Percentiles rank a stretch among this genome's conserved stretches.
Conservation (phyloP, 2,797 vertebrate genomes). For the Rhinogobio ventralis region DNA sequence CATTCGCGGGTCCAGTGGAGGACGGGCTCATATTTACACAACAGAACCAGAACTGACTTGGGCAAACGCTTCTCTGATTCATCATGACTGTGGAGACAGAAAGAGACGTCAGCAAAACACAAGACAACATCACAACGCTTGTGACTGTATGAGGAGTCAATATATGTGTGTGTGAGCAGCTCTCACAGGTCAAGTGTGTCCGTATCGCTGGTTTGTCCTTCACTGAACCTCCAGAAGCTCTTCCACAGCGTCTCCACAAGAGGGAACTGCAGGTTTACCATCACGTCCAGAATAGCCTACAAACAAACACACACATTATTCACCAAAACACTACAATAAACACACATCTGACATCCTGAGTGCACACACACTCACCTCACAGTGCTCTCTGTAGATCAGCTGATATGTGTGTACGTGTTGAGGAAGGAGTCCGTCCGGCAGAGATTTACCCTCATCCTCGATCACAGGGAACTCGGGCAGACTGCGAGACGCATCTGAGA, state of each 20-base stretch:
- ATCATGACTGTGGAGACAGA: conserved; percentile 74
- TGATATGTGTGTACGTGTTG: conserved; percentile 89
- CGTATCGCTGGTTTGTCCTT: conserved; percentile 78
- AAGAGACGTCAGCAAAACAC: background rate
- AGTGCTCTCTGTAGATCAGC: conserved; percentile 91
- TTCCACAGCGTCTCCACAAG: conserved; percentile 95
- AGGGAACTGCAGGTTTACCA: conserved; percentile 93
- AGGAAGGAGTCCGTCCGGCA: conserved; percentile 83
- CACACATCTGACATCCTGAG: background rate
- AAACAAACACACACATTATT: conserved; percentile 37
- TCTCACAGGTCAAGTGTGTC: conserved; percentile 83
- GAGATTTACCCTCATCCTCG: conserved; percentile 80
- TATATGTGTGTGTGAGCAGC: background rate
- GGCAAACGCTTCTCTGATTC: conserved; percentile 92
- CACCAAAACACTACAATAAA: background rate
- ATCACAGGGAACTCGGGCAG: conserved; percentile 87
- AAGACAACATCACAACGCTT: background rate
- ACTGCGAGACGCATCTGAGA: conserved; percentile 82
- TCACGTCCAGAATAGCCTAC: conserved; percentile 91
- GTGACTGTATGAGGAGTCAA: background rate
- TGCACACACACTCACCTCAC: conserved; percentile 79
- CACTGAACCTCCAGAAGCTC: conserved; percentile 91
- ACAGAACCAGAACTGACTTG: conserved; percentile 85
- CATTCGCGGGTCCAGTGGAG: conserved; percentile 88
- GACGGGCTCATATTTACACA: conserved; percentile 91